A percentile compares a stretch with the other conserved stretches of the same genome.
Conservation (phyloP, 2,888 invertebrate species). For the Pyrocoelia pectoralis region DNA sequence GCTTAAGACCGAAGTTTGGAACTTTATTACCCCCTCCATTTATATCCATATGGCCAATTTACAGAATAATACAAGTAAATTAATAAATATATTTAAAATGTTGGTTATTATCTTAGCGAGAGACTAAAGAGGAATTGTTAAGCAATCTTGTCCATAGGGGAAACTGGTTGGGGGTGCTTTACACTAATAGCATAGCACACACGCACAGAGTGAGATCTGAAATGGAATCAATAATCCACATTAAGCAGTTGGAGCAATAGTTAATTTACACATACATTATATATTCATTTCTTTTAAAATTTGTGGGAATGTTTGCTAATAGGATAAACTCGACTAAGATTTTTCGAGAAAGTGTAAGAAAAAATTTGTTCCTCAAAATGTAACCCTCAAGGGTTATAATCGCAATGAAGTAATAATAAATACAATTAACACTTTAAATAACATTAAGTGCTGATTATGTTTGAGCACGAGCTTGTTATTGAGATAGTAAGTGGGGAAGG, state of each 20-base stretch:
- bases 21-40: neutral
- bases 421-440: conserved; percentile 13
- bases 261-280: conserved; percentile 55
- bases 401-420: neutral
- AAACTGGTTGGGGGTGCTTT: conserved; percentile 41
- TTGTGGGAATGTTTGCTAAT: too few species aligned
- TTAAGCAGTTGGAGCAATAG: conserved; percentile 49
- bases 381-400: neutral
- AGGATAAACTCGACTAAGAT: too few species aligned
- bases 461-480: conserved; percentile 25
- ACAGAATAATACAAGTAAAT: neutral
- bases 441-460: conserved; percentile 23
- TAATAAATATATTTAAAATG: neutral
- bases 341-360: too few species aligned
- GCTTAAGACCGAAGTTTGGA: neutral
- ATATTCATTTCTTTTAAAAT: conserved; percentile 46
- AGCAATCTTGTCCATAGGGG: conserved; percentile 39
- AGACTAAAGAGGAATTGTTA: conserved; percentile 38
- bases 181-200: conserved; percentile 45
- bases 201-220: conserved; percentile 44
- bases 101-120: neutral
- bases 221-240: conserved; percentile 49
- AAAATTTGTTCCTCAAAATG: too few species aligned
- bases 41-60: neutral
- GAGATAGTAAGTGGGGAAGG: conserved; percentile 27